Evolutionary conservation across 2,113 vertebrate genomes (phyloP).

Genomic region (Burhinus bistriatus): DNA sequence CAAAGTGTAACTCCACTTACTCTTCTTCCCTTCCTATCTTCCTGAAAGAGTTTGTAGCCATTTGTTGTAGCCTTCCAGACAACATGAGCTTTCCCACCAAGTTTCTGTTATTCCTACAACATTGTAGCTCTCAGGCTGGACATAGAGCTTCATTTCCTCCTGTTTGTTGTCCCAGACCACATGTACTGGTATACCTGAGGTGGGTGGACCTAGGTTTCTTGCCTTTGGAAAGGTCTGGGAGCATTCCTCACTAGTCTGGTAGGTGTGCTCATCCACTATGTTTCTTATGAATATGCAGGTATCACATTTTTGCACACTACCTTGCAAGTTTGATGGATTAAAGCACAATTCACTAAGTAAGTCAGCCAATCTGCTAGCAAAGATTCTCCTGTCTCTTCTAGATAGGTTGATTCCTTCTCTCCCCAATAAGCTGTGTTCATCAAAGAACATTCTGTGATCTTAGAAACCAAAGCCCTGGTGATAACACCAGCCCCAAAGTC

Average conservation of each 20-base stretch:
- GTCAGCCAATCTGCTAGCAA: not conserved
- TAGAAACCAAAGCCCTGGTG: not conserved
- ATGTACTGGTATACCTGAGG: no score
- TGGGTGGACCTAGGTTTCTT: not conserved
- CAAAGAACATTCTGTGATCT: not conserved
- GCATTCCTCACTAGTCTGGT: not conserved
- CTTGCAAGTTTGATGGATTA: not conserved
- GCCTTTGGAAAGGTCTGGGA: not conserved
- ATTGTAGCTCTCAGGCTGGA: not conserved
- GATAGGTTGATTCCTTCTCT: not conserved
- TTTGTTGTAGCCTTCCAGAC: not conserved
- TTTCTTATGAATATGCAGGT: not conserved
- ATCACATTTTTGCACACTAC: not conserved
- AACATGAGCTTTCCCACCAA: not conserved
- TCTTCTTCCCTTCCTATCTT: not conserved
- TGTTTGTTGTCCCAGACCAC: not conserved
- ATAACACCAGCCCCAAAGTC: not conserved
- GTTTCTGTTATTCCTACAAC: not conserved
- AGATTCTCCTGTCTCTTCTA: not conserved
- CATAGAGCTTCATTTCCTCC: not conserved
- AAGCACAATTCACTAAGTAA: not conserved
- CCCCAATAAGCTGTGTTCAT: not conserved
- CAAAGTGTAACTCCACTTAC: not conserved
- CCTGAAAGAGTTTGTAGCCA: not conserved
- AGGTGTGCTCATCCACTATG: not conserved